A percentile compares a stretch with the other conserved stretches of the same genome.
Evolutionary conservation across 1,140 invertebrate species (phyloP).

Genomic region (Diorhabda elongata): DNA sequence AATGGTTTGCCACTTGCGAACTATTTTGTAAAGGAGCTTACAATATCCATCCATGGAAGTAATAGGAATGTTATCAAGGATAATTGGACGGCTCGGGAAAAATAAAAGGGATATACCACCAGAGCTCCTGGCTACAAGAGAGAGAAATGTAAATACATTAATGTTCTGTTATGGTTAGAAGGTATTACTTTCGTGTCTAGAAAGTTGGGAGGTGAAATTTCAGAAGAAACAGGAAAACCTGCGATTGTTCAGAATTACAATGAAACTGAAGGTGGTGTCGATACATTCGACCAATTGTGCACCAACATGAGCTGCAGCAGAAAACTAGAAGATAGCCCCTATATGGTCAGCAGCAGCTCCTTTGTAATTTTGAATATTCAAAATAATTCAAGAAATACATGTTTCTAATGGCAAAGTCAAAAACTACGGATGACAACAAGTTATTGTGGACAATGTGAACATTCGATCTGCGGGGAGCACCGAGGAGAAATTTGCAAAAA

Average conservation of each 20-base stretch:
- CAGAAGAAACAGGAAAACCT: too few relatives aligned
- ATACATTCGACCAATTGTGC: constrained; percentile 30
- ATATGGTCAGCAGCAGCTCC: constrained; percentile 35
- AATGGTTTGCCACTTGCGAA: too few relatives aligned
- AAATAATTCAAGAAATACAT: too few relatives aligned
- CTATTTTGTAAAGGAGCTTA: constrained; percentile 26
- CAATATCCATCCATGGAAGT: constrained; percentile 27
- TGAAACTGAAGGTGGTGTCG: too few relatives aligned
- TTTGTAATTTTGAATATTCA: constrained; percentile 17
- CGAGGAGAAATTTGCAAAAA: too few relatives aligned
- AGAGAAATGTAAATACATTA: constrained; percentile 21
- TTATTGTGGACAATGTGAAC: too few relatives aligned
- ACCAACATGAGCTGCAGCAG: constrained; percentile 33
- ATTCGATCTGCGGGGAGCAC: too few relatives aligned
- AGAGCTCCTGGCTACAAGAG: constrained; percentile 23
- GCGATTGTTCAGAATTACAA: too few relatives aligned
- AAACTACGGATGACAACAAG: too few relatives aligned
- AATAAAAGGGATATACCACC: constrained; percentile 43
- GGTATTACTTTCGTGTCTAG: constrained; percentile 27
- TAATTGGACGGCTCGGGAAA: constrained; percentile 43
- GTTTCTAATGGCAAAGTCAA: too few relatives aligned
- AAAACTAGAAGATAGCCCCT: constrained; percentile 26
- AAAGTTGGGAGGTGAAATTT: constrained; percentile 40
- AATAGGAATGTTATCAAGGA: constrained; percentile 41
- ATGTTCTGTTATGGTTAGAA: not conserved